Conservation (phyloP, 2,797 vertebrate species). For the Scyliorhinus canicula region DNA sequence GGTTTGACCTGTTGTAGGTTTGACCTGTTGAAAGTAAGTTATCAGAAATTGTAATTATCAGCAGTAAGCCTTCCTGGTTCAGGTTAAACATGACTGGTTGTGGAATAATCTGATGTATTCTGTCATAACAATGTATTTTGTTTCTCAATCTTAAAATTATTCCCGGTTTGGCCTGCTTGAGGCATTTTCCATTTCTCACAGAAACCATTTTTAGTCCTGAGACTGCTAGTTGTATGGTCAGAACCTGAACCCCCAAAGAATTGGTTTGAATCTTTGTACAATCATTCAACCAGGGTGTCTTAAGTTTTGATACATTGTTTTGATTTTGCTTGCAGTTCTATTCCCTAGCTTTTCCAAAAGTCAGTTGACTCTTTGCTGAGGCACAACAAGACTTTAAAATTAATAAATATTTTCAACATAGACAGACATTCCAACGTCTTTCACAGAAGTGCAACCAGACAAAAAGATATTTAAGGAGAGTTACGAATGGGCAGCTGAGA, state of each 20-base stretch:
- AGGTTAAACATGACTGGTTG: background rate
- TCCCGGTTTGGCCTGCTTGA: background rate
- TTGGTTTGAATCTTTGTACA: constrained; percentile 1
- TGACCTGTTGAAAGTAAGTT: background rate
- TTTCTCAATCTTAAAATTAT: background rate
- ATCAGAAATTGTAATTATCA: background rate
- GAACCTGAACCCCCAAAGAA: background rate
- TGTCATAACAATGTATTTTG: background rate
- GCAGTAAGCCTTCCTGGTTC: background rate
- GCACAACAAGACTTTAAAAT: background rate
- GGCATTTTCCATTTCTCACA: background rate
- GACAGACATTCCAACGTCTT: background rate
- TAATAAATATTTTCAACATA: background rate
- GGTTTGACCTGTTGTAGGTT: background rate
- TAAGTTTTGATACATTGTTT: background rate
- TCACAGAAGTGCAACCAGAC: background rate
- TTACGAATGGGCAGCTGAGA: background rate
- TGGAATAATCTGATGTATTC: background rate
- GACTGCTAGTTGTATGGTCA: background rate
- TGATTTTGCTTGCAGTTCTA: background rate
- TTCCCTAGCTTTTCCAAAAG: background rate
- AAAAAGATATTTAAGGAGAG: background rate
- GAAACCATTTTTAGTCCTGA: background rate
- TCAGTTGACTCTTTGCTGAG: background rate
- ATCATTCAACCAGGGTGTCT: background rate